Percentiles rank a stretch among this genome's conserved stretches.
Conservation (phyloP, 2,888 invertebrate genomes). For the Xiphydria camelus region DNA sequence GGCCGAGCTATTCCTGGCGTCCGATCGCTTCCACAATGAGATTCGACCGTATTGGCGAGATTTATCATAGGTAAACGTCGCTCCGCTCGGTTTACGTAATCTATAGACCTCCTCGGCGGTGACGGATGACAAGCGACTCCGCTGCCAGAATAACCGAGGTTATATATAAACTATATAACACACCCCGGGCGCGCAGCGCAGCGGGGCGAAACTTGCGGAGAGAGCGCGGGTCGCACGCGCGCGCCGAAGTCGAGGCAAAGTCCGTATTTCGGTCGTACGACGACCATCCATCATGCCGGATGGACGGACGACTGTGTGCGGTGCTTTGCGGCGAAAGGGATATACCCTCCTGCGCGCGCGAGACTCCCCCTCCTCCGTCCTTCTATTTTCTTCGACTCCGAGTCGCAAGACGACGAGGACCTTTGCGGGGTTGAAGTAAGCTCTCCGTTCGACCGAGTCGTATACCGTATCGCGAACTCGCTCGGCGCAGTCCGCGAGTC, state of each 20-base stretch:
- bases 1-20: slow-evolving; percentile 26
- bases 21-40: slow-evolving; percentile 29
- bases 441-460: no score
- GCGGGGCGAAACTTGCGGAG: no score
- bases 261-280: neutral
- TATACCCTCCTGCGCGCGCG: no score
- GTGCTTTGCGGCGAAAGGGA: no score
- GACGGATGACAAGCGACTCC: slow-evolving; percentile 48
- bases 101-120: slow-evolving; percentile 42
- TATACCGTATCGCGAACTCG: no score
- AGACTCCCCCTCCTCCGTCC: no score
- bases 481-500: no score
- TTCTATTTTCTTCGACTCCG: no score
- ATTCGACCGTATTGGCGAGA: slow-evolving; percentile 20
- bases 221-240: no score
- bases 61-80: neutral
- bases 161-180: neutral
- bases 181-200: slow-evolving; percentile 1
- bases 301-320: neutral
- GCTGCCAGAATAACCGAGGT: slow-evolving; percentile 35
- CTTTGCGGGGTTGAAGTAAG: no score
- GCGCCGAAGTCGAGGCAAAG: no score
- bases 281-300: neutral
- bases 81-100: slow-evolving; percentile 38
- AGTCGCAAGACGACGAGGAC: no score